Base-by-base conservation (phyloP, 1,140 invertebrate genomes). In the Pentalonia nigronervosa region DNA sequence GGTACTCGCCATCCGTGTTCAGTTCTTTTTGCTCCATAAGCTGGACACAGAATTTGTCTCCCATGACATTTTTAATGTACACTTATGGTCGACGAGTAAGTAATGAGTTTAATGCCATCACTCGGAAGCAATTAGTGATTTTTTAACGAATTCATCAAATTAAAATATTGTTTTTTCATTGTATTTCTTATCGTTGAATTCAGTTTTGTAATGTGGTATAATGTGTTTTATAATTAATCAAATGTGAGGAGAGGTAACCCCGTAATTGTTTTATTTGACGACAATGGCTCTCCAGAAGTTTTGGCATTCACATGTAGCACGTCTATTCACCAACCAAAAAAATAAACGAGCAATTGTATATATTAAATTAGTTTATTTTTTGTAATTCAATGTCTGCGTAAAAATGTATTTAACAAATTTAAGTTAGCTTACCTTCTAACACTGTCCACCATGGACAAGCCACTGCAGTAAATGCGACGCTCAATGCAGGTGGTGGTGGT, bases 371-470 rank as follows among this genome's bases (percentile, higher is more conserved):
- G n/a, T 76, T 76, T n/a, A 76, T 14, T 17, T 67, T 67, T 67
- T n/a, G 30, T 67, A n/a, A 14, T 30, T n/a, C 30, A 67, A n/a
- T 67, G 11, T 67, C 60, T n/a, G 9, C 17, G n/a, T 30, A 67
- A n/a, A 60, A 67, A 67, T 76, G 60, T 76, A n/a, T 14, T 34
- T 23, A 76, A 76, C 4, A 50, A 50, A n/a, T n/a, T 2, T 50
- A n/a, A 23, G 25, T 47, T 45, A 11, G 11, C 34, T 89, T 1
- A 90, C 89, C 89, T 45, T 67, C 53, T 30, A 90, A 3, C 11
- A 90, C 56, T 7, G 89, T 90, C 89, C 89, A 90, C 89, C 89
- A 90, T 7, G 89, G 89, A 47, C 89, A 90, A 3, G 89, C 89
- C 1, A 90, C 89, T 1, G 89, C 89, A 20, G 89, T 90, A 30